phyloP scores from a whole-genome alignment of 2,113 vertebrate species.

The Osmerus mordax region DNA sequence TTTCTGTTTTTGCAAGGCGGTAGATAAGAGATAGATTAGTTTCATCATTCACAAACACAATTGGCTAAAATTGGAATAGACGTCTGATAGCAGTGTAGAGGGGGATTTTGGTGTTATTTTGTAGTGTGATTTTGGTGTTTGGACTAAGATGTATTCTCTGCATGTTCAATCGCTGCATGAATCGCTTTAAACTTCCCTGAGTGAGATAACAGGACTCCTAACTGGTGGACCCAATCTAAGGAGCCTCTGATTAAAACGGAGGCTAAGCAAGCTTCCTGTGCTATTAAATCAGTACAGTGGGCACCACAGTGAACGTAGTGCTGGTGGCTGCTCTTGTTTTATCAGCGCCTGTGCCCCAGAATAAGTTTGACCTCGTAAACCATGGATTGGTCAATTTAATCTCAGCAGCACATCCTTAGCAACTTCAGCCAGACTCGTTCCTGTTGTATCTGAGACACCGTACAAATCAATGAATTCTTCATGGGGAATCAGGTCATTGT shows the following conservation, averaged over 20 bases:
- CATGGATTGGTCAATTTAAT: background rate
- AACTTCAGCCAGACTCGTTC: conserved; percentile 1
- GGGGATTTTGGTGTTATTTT: background rate
- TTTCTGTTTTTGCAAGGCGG: no score
- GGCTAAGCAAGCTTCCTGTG: background rate
- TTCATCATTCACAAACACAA: no score
- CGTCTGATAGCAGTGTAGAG: no score
- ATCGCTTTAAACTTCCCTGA: conserved; percentile 10
- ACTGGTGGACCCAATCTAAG: background rate
- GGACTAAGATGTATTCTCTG: background rate
- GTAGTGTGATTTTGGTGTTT: background rate
- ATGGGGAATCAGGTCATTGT: conserved; percentile 4
- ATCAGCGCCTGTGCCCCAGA: conserved; percentile 16
- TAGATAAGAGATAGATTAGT: no score
- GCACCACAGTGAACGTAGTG: conserved; percentile 13
- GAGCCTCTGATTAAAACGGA: background rate
- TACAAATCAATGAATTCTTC: conserved; percentile 10
- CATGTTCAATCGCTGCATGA: background rate
- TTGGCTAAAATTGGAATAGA: no score
- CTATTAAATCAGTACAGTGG: conserved; percentile 1
- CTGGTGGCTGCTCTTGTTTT: conserved; percentile 6
- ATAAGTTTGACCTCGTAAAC: conserved; percentile 4
- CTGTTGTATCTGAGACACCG: conserved; percentile 1
- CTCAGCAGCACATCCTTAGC: conserved; percentile 7
- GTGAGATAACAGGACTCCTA: background rate